Percentiles rank a stretch among this genome's conserved stretches.
These are phyloP conservation scores for Staurois parvus DNA, from an alignment of 2,797 vertebrate genomes.

Conservation along the genomic window DNA sequence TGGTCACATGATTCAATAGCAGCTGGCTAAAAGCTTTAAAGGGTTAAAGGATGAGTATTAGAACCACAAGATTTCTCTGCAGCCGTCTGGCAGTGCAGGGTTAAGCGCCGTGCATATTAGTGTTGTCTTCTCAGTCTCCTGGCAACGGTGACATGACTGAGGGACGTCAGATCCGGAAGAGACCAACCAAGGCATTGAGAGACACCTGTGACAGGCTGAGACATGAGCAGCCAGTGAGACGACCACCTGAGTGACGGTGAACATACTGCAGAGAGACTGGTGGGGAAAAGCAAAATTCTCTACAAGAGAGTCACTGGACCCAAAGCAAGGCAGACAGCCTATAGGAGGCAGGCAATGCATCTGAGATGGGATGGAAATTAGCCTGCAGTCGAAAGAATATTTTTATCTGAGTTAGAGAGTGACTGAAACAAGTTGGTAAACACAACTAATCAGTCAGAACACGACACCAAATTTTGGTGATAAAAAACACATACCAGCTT, in stretches of 20 bases:
- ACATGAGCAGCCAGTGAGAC: conserved; percentile 23
- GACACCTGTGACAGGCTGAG: conserved; percentile 58
- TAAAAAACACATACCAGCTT: not conserved
- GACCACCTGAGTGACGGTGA: not conserved
- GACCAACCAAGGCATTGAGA: conserved; percentile 40
- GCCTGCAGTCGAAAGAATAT: conserved; percentile 3
- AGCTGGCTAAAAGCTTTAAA: not conserved
- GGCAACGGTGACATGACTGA: conserved; percentile 52
- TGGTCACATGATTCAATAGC: not conserved
- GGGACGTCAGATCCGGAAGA: conserved; percentile 59
- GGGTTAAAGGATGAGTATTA: conserved; percentile 34
- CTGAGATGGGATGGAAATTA: not conserved
- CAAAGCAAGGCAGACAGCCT: not conserved
- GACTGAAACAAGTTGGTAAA: not conserved
- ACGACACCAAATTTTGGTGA: not conserved
- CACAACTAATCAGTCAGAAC: not conserved
- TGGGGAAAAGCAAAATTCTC: not conserved
- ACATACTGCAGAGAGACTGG: not conserved
- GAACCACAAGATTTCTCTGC: not conserved
- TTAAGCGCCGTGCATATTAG: conserved; percentile 48
- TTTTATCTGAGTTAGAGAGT: conserved; percentile 13
- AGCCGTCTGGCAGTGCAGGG: conserved; percentile 39
- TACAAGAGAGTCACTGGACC: not conserved
- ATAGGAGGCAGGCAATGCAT: not conserved
- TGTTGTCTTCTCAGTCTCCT: conserved; percentile 57